Evolutionary conservation across 1,140 invertebrate species (phyloP).

Genomic region (Sinonovacula constricta): DNA sequence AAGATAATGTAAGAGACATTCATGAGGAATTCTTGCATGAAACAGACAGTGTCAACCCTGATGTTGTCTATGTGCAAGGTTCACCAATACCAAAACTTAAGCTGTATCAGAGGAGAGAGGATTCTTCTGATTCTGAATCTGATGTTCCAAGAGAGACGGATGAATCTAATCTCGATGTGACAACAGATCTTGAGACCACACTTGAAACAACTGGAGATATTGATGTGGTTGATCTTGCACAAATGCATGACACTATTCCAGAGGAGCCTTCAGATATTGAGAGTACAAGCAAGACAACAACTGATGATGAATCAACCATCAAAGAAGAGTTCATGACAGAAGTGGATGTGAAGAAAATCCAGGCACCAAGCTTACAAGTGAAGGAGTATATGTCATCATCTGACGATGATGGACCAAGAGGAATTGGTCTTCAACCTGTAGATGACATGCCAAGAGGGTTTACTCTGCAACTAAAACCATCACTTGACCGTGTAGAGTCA

Average conservation of each 20-base stretch:
- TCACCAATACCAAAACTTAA: conserved; percentile 40
- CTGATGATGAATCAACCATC: conserved; percentile 46
- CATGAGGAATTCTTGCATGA: conserved; percentile 20
- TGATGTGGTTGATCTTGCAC: conserved; percentile 45
- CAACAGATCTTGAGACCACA: conserved; percentile 48
- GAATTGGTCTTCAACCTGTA: not conserved
- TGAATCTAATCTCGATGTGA: conserved; percentile 41
- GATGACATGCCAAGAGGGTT: not conserved
- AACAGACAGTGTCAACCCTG: conserved; percentile 19
- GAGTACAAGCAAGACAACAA: conserved; percentile 38
- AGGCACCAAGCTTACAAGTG: conserved; percentile 24
- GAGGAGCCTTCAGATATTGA: conserved; percentile 41
- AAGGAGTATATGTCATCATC: conserved; percentile 45
- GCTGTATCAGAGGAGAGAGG: conserved; percentile 10
- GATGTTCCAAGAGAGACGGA: conserved; percentile 46
- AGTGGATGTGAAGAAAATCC: conserved; percentile 36
- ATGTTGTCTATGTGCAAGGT: conserved; percentile 44
- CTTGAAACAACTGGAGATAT: conserved; percentile 36
- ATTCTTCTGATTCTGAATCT: conserved; percentile 48
- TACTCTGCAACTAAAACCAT: too few species aligned
- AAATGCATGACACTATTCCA: conserved; percentile 1
- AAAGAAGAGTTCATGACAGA: conserved; percentile 45
- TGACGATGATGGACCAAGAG: conserved; percentile 51
- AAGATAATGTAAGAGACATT: conserved; percentile 14
- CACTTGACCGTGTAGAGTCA: too few species aligned